Evolutionary conservation across 1,140 invertebrate genomes (phyloP).

Genomic region (Pseudoatta argentina): DNA sequence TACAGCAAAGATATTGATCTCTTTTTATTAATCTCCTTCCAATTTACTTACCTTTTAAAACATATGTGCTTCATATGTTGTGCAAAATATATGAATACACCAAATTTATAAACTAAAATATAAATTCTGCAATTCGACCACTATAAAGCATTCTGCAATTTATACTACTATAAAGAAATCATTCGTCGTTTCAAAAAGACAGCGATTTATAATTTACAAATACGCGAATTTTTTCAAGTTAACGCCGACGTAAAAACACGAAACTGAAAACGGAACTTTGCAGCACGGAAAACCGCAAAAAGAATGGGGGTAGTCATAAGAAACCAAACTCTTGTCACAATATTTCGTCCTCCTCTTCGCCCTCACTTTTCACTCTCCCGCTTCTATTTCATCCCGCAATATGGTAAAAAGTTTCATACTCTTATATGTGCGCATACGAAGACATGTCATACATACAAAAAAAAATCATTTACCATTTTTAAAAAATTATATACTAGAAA

Average conservation of each 20-base stretch:
- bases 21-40: too few species aligned
- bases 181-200: neutral
- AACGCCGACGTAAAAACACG: constrained; percentile 22
- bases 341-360: constrained; percentile 29
- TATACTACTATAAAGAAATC: neutral
- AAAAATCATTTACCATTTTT: neutral
- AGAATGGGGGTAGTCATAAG: constrained; percentile 3
- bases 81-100: neutral
- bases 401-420: constrained; percentile 31
- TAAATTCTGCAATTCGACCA: neutral
- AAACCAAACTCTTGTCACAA: constrained; percentile 27
- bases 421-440: neutral
- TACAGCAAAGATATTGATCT: neutral
- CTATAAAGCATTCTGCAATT: neutral
- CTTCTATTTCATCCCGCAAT: constrained; percentile 29
- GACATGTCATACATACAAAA: neutral
- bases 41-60: neutral
- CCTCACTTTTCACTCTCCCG: constrained; percentile 28
- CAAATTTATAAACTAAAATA: neutral
- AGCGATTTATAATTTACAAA: constrained; percentile 19
- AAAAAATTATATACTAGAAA: neutral
- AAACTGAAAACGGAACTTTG: constrained; percentile 37
- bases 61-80: neutral
- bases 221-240: neutral
- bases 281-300: constrained; percentile 8